Percentiles rank a stretch among this genome's conserved stretches.
Conservation (phyloP, 2,113 vertebrate species). For the Apaloderma vittatum region DNA sequence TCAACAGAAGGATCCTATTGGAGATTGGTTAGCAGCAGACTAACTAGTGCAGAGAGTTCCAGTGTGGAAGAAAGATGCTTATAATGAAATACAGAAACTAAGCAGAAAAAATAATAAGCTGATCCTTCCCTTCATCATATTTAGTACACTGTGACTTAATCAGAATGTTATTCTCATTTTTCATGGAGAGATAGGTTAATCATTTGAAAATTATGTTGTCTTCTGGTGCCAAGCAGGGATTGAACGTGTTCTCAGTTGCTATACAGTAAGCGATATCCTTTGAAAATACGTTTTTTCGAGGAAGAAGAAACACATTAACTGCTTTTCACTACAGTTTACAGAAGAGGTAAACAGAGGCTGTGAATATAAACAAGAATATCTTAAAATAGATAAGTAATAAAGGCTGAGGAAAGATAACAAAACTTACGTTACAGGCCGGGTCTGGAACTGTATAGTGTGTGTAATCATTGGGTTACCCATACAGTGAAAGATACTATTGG, state of each 20-base stretch:
- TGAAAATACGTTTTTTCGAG: slow-evolving; percentile 5
- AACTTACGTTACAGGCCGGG: not conserved
- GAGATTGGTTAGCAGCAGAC: not conserved
- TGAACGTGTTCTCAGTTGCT: not conserved
- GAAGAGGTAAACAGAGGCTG: not conserved
- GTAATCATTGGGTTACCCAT: not conserved
- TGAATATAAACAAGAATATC: not conserved
- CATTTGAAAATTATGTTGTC: not conserved
- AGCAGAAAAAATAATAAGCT: not conserved
- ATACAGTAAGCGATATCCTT: not conserved
- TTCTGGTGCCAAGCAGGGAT: not conserved
- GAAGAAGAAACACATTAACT: not conserved
- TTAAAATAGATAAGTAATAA: not conserved
- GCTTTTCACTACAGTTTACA: not conserved
- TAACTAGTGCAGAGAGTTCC: not conserved
- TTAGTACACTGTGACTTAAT: not conserved
- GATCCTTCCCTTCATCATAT: not conserved
- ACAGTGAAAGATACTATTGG: not conserved
- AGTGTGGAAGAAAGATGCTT: not conserved
- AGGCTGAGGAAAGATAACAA: not conserved
- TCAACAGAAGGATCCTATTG: not conserved
- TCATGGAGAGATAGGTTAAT: not conserved
- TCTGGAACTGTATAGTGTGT: not conserved
- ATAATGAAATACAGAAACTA: not conserved
- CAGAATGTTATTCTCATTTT: not conserved